Evolutionary conservation across 2,113 vertebrate genomes (phyloP).

Genomic region (Prunella himalayana): DNA sequence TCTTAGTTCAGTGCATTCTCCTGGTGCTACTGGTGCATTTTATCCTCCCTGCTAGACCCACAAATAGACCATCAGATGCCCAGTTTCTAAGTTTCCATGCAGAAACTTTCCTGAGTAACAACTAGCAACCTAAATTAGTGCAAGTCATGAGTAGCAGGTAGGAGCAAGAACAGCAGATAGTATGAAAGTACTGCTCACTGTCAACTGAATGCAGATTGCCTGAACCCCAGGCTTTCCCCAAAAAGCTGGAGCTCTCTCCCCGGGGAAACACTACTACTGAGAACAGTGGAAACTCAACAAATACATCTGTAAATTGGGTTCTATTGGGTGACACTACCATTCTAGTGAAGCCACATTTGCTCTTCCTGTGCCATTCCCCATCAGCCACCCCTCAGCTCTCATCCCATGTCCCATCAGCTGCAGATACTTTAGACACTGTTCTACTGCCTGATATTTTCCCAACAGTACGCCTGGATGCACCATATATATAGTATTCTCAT

Average conservation of each 20-base stretch:
- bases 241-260: fast-evolving
- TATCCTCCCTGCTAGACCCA: background rate
- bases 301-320: background rate
- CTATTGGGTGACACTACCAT: background rate
- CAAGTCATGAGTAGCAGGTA: background rate
- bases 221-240: background rate
- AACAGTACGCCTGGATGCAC: background rate
- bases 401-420: background rate
- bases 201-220: background rate
- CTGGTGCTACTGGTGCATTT: background rate
- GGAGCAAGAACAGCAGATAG: background rate
- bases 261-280: background rate
- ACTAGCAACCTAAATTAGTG: background rate
- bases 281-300: background rate
- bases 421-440: background rate
- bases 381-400: background rate
- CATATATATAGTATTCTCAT: background rate
- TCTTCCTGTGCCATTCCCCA: background rate
- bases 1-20: background rate
- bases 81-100: background rate
- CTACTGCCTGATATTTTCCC: background rate
- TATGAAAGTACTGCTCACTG: background rate
- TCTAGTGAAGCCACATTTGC: background rate
- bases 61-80: background rate
- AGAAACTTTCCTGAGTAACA: background rate